Conservation (phyloP, 2,797 vertebrate genomes). For the Enteromius unitaeniatus region DNA sequence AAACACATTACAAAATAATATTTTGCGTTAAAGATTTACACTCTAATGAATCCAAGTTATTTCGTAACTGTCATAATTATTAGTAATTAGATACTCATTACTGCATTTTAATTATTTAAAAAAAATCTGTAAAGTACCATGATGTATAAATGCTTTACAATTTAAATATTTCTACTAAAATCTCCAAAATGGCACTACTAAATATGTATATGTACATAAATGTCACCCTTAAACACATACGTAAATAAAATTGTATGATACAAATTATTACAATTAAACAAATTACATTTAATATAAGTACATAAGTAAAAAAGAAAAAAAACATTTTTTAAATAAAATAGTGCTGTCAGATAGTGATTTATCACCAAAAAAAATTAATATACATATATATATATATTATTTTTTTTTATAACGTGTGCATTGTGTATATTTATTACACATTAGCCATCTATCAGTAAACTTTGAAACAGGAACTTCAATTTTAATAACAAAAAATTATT, state of each 20-base stretch:
- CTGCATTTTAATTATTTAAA: neutral
- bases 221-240: neutral
- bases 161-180: neutral
- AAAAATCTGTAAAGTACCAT: neutral
- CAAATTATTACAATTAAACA: neutral
- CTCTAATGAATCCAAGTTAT: neutral
- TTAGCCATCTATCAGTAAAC: too few relatives aligned
- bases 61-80: neutral
- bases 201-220: neutral
- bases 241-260: neutral
- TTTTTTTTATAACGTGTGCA: too few relatives aligned
- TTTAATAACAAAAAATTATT: too few relatives aligned
- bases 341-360: too few relatives aligned
- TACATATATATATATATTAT: too few relatives aligned
- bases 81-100: neutral
- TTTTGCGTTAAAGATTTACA: neutral
- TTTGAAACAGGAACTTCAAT: too few relatives aligned
- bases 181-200: neutral
- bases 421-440: too few relatives aligned
- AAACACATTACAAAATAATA: neutral
- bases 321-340: too few relatives aligned
- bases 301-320: neutral
- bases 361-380: too few relatives aligned
- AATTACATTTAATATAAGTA: neutral
- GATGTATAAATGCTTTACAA: neutral